Evolutionary conservation across 2,113 vertebrate species (phyloP), one percentile per base, ranked within the genome.

Genomic region (Loxodonta africana): DNA sequence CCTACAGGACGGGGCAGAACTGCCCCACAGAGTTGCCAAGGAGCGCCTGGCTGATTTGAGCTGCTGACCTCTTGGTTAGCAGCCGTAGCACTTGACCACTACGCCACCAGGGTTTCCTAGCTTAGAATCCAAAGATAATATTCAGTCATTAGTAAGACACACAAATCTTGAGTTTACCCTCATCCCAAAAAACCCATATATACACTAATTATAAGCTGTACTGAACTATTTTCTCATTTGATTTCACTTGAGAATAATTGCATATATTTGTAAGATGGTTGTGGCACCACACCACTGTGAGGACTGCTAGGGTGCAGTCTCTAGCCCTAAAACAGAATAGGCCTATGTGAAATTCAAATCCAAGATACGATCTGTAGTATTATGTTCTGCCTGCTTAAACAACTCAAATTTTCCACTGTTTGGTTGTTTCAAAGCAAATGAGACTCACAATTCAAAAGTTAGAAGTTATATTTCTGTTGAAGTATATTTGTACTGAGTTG

Each of bases 91-190:
- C 37, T 37, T 37, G 37, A 37, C 37, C 37, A 37, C 37, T 37
- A 37, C 37, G 37, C 37, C 37, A 37, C 37, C 37, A 37, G 37
- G 37, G 37, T 37, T 37, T 37, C 37, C 37, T 69, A 87, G 81
- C 30, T 90, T 92, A 17, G 60, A 90, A 86, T 82, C 83, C 44
- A 81, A 96, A 88, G 71, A 53, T 77, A 95, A 67, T 69, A 77
- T 57, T 87, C 95, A 92, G 53, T 62, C 65, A 48, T 74, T 14
- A 25, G 74, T 71, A 85, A 95, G 53, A 83, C 21, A 95, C 8
- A 83, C 8, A 95, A 92, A 87, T 23, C 41, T 88, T 84, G 21
- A 88, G 8, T 69, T 67, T 87, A 37, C 37, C 37, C 37, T 37
- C 37, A 37, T 37, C 37, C 37, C 37, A 37, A 37, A 37, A 37